Percentiles rank a stretch among this genome's conserved stretches.
Conservation (phyloP, 1,140 invertebrate species). For the Holcopasites calliopsidis region DNA sequence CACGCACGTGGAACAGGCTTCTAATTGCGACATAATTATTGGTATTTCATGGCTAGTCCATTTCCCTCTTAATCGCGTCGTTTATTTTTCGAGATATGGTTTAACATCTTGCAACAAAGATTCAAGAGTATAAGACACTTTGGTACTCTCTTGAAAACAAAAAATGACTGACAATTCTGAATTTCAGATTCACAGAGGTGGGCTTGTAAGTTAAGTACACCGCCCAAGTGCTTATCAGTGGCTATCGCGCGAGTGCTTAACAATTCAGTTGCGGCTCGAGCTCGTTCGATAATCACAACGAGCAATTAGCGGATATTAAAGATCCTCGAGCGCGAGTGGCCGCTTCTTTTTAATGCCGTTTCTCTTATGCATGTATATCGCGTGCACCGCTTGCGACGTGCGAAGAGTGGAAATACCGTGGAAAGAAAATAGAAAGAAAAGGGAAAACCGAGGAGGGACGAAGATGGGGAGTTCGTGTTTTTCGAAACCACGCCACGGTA, state of each 20-base stretch:
- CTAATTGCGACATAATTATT: conserved; percentile 11
- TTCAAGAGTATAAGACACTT: too few species aligned
- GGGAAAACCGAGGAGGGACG: not conserved
- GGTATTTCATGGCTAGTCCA: too few species aligned
- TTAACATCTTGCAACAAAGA: not conserved
- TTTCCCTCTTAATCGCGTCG: not conserved
- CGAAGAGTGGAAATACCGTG: conserved; percentile 22
- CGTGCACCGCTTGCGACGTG: not conserved
- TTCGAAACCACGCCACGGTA: conserved; percentile 35
- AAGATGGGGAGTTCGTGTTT: conserved; percentile 22
- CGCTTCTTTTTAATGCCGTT: conserved; percentile 2
- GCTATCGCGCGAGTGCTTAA: not conserved
- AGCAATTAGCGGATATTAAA: conserved; percentile 17
- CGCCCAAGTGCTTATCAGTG: too few species aligned
- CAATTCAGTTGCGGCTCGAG: not conserved
- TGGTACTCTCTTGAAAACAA: too few species aligned
- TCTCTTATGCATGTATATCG: not conserved
- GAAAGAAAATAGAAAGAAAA: conserved; percentile 21
- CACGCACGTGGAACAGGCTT: not conserved
- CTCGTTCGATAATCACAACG: not conserved
- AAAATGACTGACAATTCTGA: too few species aligned
- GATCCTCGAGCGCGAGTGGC: not conserved
- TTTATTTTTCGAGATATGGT: not conserved
- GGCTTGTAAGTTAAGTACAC: not conserved
- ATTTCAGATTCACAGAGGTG: too few species aligned